Evolutionary conservation across 2,113 vertebrate species (phyloP).

Genomic region (Microtus oregoni): DNA sequence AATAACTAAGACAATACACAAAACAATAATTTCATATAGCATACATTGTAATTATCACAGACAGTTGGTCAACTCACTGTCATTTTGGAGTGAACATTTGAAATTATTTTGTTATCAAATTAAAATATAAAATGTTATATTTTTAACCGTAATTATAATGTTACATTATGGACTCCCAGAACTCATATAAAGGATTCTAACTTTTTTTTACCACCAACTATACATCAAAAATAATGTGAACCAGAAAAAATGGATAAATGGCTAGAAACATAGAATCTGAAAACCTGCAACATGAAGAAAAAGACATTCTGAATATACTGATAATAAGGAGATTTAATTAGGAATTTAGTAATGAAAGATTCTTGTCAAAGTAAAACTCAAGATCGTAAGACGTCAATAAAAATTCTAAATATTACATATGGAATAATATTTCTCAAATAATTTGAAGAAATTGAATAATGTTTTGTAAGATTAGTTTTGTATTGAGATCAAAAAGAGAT

Average conservation of each 20-base stretch:
- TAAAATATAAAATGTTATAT: not conserved
- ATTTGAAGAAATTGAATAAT: not conserved
- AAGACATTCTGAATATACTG: not conserved
- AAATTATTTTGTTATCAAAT: not conserved
- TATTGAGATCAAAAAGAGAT: not conserved
- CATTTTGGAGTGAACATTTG: not conserved
- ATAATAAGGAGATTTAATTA: not conserved
- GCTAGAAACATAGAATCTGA: not conserved
- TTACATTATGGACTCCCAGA: not conserved
- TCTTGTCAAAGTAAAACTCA: not conserved
- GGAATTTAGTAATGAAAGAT: not conserved
- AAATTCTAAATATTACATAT: not conserved
- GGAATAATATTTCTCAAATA: not conserved
- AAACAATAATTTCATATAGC: not conserved
- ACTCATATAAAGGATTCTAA: not conserved
- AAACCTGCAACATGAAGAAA: not conserved
- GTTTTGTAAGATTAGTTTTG: not conserved
- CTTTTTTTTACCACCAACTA: not conserved
- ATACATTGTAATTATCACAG: not conserved
- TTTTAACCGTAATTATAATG: not conserved
- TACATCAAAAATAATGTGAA: not conserved
- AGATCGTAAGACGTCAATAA: not conserved
- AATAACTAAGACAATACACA: not conserved
- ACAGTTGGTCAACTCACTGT: not conserved
- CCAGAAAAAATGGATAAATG: not conserved